Base-by-base conservation (phyloP, 2,113 vertebrate species). In the Kobus ellipsiprymnus region DNA sequence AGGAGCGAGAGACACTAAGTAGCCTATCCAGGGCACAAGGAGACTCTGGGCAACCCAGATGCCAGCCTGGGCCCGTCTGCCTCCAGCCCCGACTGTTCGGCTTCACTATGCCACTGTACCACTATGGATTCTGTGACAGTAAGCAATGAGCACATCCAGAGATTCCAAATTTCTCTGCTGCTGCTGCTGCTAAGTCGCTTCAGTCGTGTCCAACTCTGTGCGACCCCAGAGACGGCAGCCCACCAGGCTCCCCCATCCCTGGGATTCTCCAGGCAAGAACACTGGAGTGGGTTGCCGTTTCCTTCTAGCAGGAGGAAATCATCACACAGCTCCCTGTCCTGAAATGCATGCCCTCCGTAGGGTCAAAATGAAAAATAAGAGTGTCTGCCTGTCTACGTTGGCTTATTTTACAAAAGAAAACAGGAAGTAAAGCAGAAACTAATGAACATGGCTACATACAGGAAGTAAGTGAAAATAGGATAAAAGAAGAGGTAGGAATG, bases 101-200 rank as follows among this genome's bases (percentile, higher is more conserved):
- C 30, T 15, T 16, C 54, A 12, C 15, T 1, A 0, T 29, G 1
- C 23, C 59, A 21, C 4, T 0, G 17, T 55, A 4, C 23, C 9
- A 8, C 83, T 60, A 21, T 7, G 83, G 74, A 57, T 50, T 8
- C 77, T 48, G 33, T 14, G 11, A 16, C n/a, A 23, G 13, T 67
- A 50, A 40, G 16, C 50, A 74, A 83, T 23, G 27, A 52, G 40
- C 83, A 30, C 14, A 9, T 23, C 57, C 36, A 54, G 59, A 60
- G 59, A 74, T 9, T 80, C 57, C 82, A 64, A 13, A 30, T 44
- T 33, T 54, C 57, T 67, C 19, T 17, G 62, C 50, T 50, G 14
- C 50, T 50, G 50, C 50, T 50, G 50, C 50, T 50, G 50, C 50
- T 50, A 5, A 50, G 50, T 50, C 50, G 0, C 50, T 50, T 50